These are phyloP conservation scores for Artemia franciscana DNA, from an alignment of 1,140 invertebrate species.

Conservation along the genomic window DNA sequence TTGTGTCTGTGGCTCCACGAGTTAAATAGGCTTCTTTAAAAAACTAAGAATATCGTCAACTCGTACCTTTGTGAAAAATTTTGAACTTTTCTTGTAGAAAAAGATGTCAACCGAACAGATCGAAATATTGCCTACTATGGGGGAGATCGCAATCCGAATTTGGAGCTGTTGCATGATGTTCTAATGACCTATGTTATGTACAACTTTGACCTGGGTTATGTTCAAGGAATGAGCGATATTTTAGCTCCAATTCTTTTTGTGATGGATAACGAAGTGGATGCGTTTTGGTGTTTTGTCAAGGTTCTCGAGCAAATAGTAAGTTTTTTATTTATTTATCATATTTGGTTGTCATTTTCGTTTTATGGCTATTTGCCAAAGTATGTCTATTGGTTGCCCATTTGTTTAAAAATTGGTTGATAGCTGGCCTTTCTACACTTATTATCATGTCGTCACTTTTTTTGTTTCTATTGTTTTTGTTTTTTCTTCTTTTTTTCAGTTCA, in stretches of 20 bases:
- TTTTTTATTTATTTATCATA: slow-evolving; percentile 11
- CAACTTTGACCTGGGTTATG: slow-evolving; percentile 92
- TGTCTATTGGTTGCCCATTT: too few species aligned
- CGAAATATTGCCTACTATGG: slow-evolving; percentile 69
- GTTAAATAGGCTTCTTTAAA: not conserved
- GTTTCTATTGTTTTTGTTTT: too few species aligned
- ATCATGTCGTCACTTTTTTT: too few species aligned
- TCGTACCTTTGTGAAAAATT: too few species aligned
- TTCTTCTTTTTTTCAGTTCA: too few species aligned
- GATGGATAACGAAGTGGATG: slow-evolving; percentile 74
- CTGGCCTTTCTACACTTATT: too few species aligned
- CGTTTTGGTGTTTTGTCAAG: slow-evolving; percentile 99
- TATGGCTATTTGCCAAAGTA: too few species aligned
- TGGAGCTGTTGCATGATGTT: slow-evolving; percentile 63
- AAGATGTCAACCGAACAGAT: slow-evolving; percentile 92
- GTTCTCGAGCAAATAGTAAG: slow-evolving; percentile 85
- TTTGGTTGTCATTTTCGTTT: too few species aligned
- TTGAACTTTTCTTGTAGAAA: slow-evolving; percentile 46
- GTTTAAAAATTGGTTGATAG: too few species aligned
- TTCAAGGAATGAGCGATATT: slow-evolving; percentile 93
- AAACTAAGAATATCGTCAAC: too few species aligned
- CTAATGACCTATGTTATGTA: slow-evolving; percentile 99
- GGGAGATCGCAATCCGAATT: slow-evolving; percentile 72
- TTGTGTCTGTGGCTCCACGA: not conserved
- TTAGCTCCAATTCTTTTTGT: slow-evolving; percentile 75